phyloP scores from a whole-genome alignment of 2,797 vertebrate species.

The Poecilia wingei region DNA sequence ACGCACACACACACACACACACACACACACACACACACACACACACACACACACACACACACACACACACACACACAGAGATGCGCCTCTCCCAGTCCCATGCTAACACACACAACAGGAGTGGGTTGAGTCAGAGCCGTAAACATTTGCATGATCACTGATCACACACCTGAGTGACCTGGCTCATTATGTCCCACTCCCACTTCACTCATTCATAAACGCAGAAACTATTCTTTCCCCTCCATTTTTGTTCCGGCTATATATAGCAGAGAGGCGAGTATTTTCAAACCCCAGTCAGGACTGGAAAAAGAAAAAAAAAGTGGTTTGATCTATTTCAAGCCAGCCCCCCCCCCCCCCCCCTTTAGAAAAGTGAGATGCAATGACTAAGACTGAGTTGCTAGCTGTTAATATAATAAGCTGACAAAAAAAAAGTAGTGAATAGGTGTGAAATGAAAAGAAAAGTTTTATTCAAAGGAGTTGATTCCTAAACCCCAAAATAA shows the following conservation, averaged over 20 bases:
- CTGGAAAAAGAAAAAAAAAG: background rate
- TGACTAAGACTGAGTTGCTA: background rate
- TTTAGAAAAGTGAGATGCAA: background rate
- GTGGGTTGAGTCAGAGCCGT: conserved; percentile 44
- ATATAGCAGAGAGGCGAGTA: background rate
- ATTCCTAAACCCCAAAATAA: background rate
- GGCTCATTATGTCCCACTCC: conserved; percentile 23
- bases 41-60: background rate
- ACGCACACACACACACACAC: conserved; percentile 55
- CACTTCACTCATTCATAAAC: conserved; percentile 16
- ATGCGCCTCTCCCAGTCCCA: conserved; percentile 56
- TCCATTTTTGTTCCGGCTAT: background rate
- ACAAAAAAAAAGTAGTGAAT: background rate
- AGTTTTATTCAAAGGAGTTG: background rate
- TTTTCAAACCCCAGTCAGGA: conserved; percentile 10
- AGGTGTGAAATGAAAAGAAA: background rate
- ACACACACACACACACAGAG: conserved; percentile 10
- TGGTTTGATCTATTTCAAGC: background rate
- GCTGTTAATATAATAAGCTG: background rate
- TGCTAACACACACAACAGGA: conserved; percentile 67
- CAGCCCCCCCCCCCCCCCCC: no score
- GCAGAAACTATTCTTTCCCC: background rate
- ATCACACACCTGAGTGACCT: conserved; percentile 14
- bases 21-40: background rate
- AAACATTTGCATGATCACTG: conserved; percentile 36